Percentiles rank a stretch among this genome's conserved stretches.
phyloP scores from a whole-genome alignment of 1,140 invertebrate genomes.

The Hycleus phaleratus region DNA sequence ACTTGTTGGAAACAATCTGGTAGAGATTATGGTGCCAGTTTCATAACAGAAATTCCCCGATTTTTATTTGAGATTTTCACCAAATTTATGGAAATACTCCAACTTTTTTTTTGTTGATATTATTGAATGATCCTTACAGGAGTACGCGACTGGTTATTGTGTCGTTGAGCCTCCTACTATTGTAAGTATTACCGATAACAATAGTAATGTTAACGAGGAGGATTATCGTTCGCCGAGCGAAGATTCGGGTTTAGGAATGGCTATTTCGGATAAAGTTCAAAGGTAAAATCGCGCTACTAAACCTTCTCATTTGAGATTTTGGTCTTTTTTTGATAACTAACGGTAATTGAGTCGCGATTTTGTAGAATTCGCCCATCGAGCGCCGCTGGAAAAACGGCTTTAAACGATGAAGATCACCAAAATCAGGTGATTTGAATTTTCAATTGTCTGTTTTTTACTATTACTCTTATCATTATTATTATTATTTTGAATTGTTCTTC shows the following conservation, averaged over 20 bases:
- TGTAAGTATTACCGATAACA: slow-evolving; percentile 28
- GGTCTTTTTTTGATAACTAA: no score
- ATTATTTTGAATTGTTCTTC: neutral
- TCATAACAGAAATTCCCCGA: no score
- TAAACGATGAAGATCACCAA: slow-evolving; percentile 34
- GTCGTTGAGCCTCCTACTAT: slow-evolving; percentile 28
- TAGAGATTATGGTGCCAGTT: no score
- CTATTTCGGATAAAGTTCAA: slow-evolving; percentile 56
- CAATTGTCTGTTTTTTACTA: slow-evolving; percentile 13
- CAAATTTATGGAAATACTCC: neutral
- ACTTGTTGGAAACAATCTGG: no score
- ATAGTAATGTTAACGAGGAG: slow-evolving; percentile 39
- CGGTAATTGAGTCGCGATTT: slow-evolving; percentile 14
- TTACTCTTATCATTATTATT: neutral
- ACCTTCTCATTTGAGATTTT: neutral
- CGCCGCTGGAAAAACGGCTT: slow-evolving; percentile 32
- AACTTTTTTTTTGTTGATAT: no score
- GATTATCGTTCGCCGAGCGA: slow-evolving; percentile 71
- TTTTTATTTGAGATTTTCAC: no score
- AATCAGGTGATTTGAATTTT: slow-evolving; percentile 34
- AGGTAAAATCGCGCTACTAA: slow-evolving; percentile 35
- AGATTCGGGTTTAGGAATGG: slow-evolving; percentile 73
- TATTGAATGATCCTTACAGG: slow-evolving; percentile 35
- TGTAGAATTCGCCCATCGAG: slow-evolving; percentile 33
- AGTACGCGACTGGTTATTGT: slow-evolving; percentile 26